phyloP scores from a whole-genome alignment of 2,797 vertebrate species.

The Bufotes viridis region DNA sequence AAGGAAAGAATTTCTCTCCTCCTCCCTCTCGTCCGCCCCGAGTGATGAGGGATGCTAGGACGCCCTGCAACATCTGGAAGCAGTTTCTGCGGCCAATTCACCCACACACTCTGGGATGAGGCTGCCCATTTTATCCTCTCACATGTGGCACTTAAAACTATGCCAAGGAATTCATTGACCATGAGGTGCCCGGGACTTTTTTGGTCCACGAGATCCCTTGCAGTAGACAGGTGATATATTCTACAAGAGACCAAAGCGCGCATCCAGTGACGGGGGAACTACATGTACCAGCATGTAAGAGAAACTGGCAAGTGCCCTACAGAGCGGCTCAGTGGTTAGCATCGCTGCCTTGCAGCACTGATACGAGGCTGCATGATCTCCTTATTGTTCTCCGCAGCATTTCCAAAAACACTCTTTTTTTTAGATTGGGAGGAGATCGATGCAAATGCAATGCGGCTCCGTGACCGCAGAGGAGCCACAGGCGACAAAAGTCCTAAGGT shows the following conservation, averaged over 20 bases:
- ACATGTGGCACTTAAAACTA: conserved; percentile 22
- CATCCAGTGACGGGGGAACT: background rate
- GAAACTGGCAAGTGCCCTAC: background rate
- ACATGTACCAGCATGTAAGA: background rate
- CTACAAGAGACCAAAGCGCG: background rate
- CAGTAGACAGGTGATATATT: background rate
- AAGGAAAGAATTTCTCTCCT: conserved; percentile 56
- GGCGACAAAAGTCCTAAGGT: background rate
- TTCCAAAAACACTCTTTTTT: background rate
- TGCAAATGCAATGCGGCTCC: background rate
- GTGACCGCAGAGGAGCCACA: background rate
- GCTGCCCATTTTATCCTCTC: conserved; percentile 19
- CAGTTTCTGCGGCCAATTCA: conserved; percentile 50
- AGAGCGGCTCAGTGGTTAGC: background rate
- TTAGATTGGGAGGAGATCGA: too few relatives aligned
- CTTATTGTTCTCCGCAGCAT: background rate
- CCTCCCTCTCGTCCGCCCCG: conserved; percentile 22
- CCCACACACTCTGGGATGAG: conserved; percentile 56
- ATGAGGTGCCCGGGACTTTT: background rate
- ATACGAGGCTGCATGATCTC: background rate
- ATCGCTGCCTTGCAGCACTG: too few relatives aligned
- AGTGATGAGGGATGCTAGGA: conserved; percentile 44
- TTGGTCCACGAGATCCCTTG: background rate
- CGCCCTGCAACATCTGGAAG: conserved; percentile 60
- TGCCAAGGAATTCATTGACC: conserved; percentile 23